A percentile compares a stretch with the other conserved stretches of the same genome.
Evolutionary conservation across 2,888 invertebrate species (phyloP).

Genomic region (Noctuana brunneofusca): DNA sequence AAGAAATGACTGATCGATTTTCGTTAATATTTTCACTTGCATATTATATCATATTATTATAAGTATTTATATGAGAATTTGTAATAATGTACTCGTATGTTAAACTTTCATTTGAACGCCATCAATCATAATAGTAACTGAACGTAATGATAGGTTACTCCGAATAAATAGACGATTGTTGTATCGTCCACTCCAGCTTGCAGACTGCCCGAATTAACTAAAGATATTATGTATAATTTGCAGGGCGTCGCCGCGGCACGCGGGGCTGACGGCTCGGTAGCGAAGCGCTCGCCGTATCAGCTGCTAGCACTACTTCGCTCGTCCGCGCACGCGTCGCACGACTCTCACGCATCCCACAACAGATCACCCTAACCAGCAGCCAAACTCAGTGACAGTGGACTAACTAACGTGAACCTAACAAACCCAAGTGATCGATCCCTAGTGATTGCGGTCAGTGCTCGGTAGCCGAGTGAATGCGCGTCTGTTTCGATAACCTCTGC

Average conservation of each 20-base stretch:
- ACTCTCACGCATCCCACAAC: slow-evolving; percentile 62
- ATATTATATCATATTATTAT: neutral
- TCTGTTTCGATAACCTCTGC: slow-evolving; percentile 95
- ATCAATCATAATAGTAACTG: slow-evolving; percentile 5
- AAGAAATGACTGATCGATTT: slow-evolving; percentile 16
- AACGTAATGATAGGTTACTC: slow-evolving; percentile 1
- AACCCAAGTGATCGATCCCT: slow-evolving; percentile 63
- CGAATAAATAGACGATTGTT: neutral
- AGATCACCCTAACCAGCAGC: slow-evolving; percentile 53
- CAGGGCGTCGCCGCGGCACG: slow-evolving; percentile 76
- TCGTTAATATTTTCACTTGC: neutral
- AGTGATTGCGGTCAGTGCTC: slow-evolving; percentile 75
- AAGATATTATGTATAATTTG: slow-evolving; percentile 50
- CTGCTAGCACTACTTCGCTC: slow-evolving; percentile 65
- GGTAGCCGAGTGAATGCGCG: slow-evolving; percentile 92
- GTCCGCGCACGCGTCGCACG: slow-evolving; percentile 77
- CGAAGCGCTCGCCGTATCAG: slow-evolving; percentile 56
- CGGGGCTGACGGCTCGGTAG: slow-evolving; percentile 69
- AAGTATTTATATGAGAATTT: neutral
- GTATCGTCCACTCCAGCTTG: neutral
- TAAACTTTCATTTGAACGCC: neutral
- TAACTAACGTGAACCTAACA: slow-evolving; percentile 42
- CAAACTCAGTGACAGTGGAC: slow-evolving; percentile 53
- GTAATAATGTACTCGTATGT: neutral
- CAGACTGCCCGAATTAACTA: slow-evolving; percentile 19